Evolutionary conservation across 2,113 vertebrate genomes (phyloP).

Genomic region (Fregata magnificens): DNA sequence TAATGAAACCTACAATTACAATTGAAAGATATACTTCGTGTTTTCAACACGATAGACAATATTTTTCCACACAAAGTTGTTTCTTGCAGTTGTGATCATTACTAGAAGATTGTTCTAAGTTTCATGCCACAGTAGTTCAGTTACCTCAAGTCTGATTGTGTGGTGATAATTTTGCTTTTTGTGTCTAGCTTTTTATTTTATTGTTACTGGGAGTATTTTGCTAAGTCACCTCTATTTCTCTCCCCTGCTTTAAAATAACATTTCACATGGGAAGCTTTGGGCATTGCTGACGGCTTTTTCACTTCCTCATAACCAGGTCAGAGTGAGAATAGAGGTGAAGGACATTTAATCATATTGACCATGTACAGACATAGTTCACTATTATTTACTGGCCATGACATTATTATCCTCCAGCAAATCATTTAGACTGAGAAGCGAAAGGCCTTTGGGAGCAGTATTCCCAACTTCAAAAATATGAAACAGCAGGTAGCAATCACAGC

Average conservation of each 20-base stretch:
- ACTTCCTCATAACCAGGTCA: conserved; percentile 67
- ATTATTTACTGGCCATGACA: conserved; percentile 87
- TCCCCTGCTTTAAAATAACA: conserved; percentile 43
- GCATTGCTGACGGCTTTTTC: conserved; percentile 46
- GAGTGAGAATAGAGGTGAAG: conserved; percentile 76
- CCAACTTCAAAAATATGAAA: conserved; percentile 73
- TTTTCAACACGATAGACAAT: neutral
- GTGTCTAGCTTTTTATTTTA: neutral
- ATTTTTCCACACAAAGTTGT: neutral
- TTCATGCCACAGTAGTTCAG: neutral
- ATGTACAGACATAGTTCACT: conserved; percentile 79
- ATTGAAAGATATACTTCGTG: neutral
- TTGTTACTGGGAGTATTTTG: conserved; percentile 22
- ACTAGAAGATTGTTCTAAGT: neutral
- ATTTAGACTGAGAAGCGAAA: conserved; percentile 78
- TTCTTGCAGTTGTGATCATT: neutral
- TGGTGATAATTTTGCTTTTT: conserved; percentile 22
- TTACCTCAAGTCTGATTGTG: neutral
- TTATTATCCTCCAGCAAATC: conserved; percentile 84
- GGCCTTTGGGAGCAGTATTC: conserved; percentile 78
- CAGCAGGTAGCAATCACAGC: conserved; percentile 80
- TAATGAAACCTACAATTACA: neutral
- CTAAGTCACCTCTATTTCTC: conserved; percentile 23
- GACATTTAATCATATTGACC: conserved; percentile 81
- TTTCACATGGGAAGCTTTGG: conserved; percentile 39